These are phyloP conservation scores for Rhabdornis inornatus DNA, from an alignment of 2,113 vertebrate genomes.

Conservation along the genomic window DNA sequence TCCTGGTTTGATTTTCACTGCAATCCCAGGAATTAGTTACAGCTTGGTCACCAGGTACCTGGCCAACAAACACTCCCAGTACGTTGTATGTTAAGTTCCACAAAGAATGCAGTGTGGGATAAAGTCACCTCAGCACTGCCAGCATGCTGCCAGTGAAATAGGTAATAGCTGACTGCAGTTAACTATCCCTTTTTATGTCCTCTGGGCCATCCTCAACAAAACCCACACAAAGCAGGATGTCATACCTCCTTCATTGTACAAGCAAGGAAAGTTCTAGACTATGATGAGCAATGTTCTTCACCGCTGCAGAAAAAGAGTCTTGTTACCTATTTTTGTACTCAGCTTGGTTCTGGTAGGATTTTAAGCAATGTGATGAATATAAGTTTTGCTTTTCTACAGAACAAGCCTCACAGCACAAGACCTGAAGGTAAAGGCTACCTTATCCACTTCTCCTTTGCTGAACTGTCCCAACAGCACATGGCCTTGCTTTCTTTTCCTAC, in stretches of 20 bases:
- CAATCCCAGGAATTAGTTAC: neutral
- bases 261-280: neutral
- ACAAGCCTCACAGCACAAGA: neutral
- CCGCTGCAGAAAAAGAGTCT: neutral
- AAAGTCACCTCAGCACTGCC: neutral
- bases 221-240: neutral
- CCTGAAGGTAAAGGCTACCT: neutral
- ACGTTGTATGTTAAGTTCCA: neutral
- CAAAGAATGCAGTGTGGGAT: neutral
- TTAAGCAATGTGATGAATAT: neutral
- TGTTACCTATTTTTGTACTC: neutral
- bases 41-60: neutral
- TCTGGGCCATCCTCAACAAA: neutral
- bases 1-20: neutral
- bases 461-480: neutral
- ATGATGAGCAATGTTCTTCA: neutral
- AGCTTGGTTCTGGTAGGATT: neutral
- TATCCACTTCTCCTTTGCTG: neutral
- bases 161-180: neutral
- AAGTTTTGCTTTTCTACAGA: neutral
- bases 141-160: neutral
- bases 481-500: neutral
- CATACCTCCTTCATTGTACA: accelerated
- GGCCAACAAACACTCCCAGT: neutral
- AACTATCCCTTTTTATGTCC: neutral